phyloP scores from a whole-genome alignment of 2,888 invertebrate genomes.

The Hetaerina titia region DNA sequence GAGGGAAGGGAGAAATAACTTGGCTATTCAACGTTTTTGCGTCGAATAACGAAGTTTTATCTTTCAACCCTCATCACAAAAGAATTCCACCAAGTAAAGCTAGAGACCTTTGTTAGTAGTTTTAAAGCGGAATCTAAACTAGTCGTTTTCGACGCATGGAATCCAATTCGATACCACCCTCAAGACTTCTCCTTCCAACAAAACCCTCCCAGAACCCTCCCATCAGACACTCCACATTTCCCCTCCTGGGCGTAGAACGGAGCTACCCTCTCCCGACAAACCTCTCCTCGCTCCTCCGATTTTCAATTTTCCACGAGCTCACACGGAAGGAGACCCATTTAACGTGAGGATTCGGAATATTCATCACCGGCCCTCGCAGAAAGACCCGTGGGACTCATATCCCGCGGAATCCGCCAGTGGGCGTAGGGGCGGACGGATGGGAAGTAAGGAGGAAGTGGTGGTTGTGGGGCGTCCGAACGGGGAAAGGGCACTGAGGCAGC shows the following conservation, averaged over 20 bases:
- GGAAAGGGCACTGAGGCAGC: too few relatives aligned
- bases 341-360: constrained; percentile 38
- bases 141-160: background rate
- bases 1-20: too few relatives aligned
- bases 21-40: too few relatives aligned
- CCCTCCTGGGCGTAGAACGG: background rate
- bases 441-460: too few relatives aligned
- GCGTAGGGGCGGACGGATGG: too few relatives aligned
- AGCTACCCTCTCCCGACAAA: too few relatives aligned
- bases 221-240: background rate
- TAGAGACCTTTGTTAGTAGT: background rate
- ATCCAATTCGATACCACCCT: background rate
- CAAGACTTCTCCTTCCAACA: background rate
- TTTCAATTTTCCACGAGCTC: background rate
- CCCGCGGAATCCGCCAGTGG: too few relatives aligned
- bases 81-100: too few relatives aligned
- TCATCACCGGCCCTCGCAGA: background rate
- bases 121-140: background rate
- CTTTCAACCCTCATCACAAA: too few relatives aligned
- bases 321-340: background rate
- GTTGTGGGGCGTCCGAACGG: too few relatives aligned
- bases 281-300: background rate
- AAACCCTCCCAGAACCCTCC: background rate
- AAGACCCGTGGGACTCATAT: too few relatives aligned
- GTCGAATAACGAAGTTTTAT: too few relatives aligned